Conservation (phyloP, 2,797 vertebrate genomes). For the Myotis findleyi region DNA sequence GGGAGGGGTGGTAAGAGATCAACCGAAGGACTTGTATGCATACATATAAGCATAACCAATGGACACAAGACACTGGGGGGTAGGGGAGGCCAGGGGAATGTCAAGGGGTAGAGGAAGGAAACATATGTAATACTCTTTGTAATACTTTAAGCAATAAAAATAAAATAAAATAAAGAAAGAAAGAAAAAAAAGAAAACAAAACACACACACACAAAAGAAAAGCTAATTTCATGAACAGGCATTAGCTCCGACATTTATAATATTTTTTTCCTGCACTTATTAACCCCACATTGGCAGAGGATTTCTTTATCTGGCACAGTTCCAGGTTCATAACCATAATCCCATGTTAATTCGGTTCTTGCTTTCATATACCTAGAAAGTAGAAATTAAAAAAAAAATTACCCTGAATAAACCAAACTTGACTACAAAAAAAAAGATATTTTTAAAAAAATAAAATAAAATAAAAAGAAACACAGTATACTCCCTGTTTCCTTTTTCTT, state of each 20-base stretch:
- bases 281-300: slow-evolving; percentile 88
- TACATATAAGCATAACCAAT: no score
- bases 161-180: no score
- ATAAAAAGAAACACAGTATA: not conserved
- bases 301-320: slow-evolving; percentile 88
- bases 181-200: no score
- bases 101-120: no score
- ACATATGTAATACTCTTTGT: no score
- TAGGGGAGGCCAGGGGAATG: no score
- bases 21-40: no score
- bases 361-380: slow-evolving; percentile 91
- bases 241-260: slow-evolving; percentile 78
- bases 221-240: slow-evolving; percentile 44
- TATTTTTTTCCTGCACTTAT: slow-evolving; percentile 88
- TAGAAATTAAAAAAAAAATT: slow-evolving; percentile 72
- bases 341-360: slow-evolving; percentile 95
- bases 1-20: no score
- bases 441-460: no score
- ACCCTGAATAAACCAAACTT: slow-evolving; percentile 16
- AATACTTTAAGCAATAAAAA: no score
- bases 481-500: slow-evolving; percentile 37
- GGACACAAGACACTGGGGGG: no score
- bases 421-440: not conserved
- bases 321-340: slow-evolving; percentile 90
- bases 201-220: not conserved